Base-by-base conservation (phyloP, 2,888 invertebrate genomes). In the Drosophila peninsularis region DNA sequence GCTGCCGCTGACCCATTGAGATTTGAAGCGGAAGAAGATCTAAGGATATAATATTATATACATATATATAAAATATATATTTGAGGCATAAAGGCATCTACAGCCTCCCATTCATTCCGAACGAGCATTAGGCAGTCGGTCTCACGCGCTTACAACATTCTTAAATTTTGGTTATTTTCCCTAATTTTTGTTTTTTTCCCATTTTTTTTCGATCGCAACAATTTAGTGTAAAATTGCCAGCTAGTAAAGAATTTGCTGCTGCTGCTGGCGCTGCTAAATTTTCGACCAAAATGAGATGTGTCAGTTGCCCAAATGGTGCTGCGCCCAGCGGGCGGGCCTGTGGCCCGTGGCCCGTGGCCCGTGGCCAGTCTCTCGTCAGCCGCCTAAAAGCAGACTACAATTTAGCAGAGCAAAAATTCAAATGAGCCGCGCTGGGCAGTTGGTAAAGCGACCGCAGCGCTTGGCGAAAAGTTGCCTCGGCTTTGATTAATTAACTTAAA, bases 401-500 rank as follows among this genome's bases (percentile, higher is more conserved):
- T 49, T 72, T 50, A 10, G n/a, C 13, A 11, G 11, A 19, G 1
- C 21, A n/a, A 54, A 66, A 62, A 67, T 62, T 62, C 19, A 72
- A 67, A 72, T 67, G 74, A 39, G 61, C 62, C 30, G 61, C 62
- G 19, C 41, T 54, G 63, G 49, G 32, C 71, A 57, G 56, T 27
- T 41, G 41, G 57, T 52, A 76, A 72, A 77, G 73, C 50, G 45
- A 79, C 88, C 85, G 62, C 88, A 82, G 60, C 56, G 75, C 60
- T 70, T 61, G 81, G 75, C 69, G 45, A 70, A 73, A 88, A 84
- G 82, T 80, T 78, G 73, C 69, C 76, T 70, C 62, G 63, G 80
- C 84, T 84, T 84, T 88, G 88, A 88, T 84, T 84, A 84, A 84
- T 84, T 84, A 84, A 84, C 88, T 84, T 82, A 88, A 88, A 88